Evolutionary conservation across 2,113 vertebrate species (phyloP).

Genomic region (Rattus rattus): DNA sequence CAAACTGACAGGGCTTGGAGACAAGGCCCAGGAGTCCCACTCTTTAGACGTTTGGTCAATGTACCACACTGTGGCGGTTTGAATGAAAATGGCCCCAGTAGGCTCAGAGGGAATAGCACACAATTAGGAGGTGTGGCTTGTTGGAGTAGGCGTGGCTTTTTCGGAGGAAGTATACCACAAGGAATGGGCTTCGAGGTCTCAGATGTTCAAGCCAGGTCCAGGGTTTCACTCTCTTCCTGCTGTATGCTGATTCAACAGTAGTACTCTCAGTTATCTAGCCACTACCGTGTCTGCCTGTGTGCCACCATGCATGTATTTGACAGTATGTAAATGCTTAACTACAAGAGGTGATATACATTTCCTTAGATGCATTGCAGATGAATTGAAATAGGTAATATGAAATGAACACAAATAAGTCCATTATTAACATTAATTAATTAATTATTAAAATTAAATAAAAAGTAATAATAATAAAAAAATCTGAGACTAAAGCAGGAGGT

Average conservation of each 20-base stretch:
- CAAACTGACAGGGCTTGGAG: not conserved
- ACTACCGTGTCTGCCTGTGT: not conserved
- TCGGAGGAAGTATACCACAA: not conserved
- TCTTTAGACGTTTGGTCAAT: not conserved
- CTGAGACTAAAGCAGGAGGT: not conserved
- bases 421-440: not conserved
- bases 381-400: not conserved
- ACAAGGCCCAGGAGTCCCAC: not conserved
- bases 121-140: not conserved
- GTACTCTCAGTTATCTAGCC: not conserved
- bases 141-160: not conserved
- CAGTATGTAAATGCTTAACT: not conserved
- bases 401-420: not conserved
- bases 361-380: not conserved
- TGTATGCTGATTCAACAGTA: not conserved
- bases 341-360: not conserved
- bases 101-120: not conserved
- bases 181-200: not conserved
- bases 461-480: not conserved
- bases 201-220: not conserved
- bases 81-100: not conserved
- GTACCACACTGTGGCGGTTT: not conserved
- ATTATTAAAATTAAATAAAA: not conserved
- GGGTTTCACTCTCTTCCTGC: not conserved
- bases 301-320: too few species aligned